Percentiles rank a stretch among this genome's conserved stretches.
Conservation (phyloP, 2,113 vertebrate species). For the Equus quagga region DNA sequence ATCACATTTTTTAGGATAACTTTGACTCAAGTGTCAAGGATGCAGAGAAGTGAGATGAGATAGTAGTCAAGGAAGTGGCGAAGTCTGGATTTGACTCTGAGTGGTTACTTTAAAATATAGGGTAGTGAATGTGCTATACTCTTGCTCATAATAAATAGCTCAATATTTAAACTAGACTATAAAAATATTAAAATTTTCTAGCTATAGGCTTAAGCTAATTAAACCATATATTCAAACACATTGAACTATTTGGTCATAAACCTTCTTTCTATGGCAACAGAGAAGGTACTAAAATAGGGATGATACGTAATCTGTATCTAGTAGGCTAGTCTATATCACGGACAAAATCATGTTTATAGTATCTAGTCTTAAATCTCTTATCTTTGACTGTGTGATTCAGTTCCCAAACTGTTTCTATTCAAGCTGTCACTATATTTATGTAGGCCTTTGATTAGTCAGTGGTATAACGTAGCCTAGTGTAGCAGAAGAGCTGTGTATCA, state of each 20-base stretch:
- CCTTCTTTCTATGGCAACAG: neutral
- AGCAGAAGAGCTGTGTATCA: neutral
- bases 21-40: neutral
- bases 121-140: neutral
- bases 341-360: neutral
- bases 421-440: neutral
- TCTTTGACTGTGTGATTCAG: neutral
- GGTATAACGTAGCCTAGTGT: too few relatives aligned
- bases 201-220: neutral
- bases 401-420: neutral
- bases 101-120: neutral
- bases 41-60: neutral
- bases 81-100: neutral
- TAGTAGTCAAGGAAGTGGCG: neutral
- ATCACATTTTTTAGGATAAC: neutral
- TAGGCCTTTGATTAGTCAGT: neutral
- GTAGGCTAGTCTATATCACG: neutral
- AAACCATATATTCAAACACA: neutral
- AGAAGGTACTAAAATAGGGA: neutral
- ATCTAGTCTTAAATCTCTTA: neutral
- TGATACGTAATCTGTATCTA: neutral
- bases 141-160: neutral
- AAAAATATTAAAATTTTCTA: constrained; percentile 20
- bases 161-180: neutral
- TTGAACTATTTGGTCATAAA: neutral